These are phyloP conservation scores for Drosophila antonietae DNA, from an alignment of 2,888 invertebrate species.

Conservation along the genomic window DNA sequence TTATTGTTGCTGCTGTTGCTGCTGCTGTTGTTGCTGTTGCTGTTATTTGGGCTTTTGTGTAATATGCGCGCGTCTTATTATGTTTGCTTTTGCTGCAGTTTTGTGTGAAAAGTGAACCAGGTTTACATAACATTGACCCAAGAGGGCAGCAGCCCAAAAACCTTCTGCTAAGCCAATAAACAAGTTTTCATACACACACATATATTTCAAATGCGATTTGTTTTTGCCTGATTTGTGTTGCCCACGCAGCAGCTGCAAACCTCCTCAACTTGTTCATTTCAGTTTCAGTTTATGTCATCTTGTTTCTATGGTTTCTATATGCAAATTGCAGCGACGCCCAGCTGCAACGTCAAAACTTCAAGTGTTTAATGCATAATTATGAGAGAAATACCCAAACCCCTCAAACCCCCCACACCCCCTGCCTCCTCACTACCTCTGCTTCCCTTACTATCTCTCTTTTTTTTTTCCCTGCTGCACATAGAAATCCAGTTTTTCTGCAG, in stretches of 20 bases:
- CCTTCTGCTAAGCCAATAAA: constrained; percentile 71
- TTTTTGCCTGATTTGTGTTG: constrained; percentile 65
- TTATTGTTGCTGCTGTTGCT: constrained; percentile 48
- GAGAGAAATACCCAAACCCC: constrained; percentile 11
- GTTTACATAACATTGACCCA: constrained; percentile 81
- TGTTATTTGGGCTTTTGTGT: constrained; percentile 75
- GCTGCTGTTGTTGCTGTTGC: constrained; percentile 35
- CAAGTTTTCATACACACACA: constrained; percentile 56
- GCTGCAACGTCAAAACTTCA: constrained; percentile 68
- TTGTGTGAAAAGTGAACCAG: constrained; percentile 77
- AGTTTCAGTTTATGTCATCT: constrained; percentile 44
- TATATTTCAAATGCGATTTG: constrained; percentile 68
- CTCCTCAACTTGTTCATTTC: constrained; percentile 43
- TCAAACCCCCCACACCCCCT: too few relatives aligned
- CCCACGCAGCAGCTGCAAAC: constrained; percentile 47
- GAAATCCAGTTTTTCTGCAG: constrained; percentile 64
- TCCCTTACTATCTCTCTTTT: background rate
- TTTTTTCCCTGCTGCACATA: background rate
- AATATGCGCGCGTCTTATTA: constrained; percentile 69
- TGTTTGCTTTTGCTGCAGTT: constrained; percentile 58
- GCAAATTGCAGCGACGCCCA: constrained; percentile 62
- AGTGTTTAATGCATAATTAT: constrained; percentile 78
- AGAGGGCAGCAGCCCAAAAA: constrained; percentile 46
- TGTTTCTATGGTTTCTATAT: constrained; percentile 69
- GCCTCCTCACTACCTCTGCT: background rate